Evolutionary conservation across 2,888 invertebrate genomes (phyloP), one percentile per base, ranked within the genome.

Genomic region (Drosophila melanocephala): DNA sequence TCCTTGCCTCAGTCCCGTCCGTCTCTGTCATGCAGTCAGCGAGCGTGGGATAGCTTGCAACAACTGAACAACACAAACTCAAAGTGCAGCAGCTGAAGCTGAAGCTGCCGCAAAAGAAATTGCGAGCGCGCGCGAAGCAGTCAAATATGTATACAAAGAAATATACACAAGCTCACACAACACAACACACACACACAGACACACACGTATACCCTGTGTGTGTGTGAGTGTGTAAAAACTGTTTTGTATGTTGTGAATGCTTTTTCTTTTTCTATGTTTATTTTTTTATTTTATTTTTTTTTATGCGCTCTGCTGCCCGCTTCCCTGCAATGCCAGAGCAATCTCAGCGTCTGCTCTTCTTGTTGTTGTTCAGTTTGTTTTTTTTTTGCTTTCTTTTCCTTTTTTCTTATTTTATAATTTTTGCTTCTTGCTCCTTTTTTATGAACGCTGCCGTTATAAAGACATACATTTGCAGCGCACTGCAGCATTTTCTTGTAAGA

Each of bases 401-500:
- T 76, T 70, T 59, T 80, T 69, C 72, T 77, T 83, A 82, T 88
- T 88, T 88, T 83, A 88, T 84, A 88, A 89, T 83, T 88, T 83
- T 78, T 80, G 71, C 81, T 83, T 59, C 72, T 72, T 80, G 81
- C 83, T 72, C 70, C 82, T 87, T 83, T 86, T 85, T 80, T 86
- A 86, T 87, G 84, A 86, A 85, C 79, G 81, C 77, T 80, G 81
- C 83, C 86, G 84, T 87, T 91, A 84, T 89, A 87, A 87, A 87
- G 87, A 87, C 85, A 85, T 87, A 87, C 85, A 87, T 85, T 89
- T 84, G 77, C 79, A 81, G 86, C 83, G 84, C 84, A 84, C 77
- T 84, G 86, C 84, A 90, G 84, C 87, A 84, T 87, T 84, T 90
- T 87, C 87, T 89, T 84, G 71, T 75, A 86, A 90, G 87, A 85